Base-by-base conservation (phyloP, 2,797 vertebrate genomes). In the Hyperoplus immaculatus region DNA sequence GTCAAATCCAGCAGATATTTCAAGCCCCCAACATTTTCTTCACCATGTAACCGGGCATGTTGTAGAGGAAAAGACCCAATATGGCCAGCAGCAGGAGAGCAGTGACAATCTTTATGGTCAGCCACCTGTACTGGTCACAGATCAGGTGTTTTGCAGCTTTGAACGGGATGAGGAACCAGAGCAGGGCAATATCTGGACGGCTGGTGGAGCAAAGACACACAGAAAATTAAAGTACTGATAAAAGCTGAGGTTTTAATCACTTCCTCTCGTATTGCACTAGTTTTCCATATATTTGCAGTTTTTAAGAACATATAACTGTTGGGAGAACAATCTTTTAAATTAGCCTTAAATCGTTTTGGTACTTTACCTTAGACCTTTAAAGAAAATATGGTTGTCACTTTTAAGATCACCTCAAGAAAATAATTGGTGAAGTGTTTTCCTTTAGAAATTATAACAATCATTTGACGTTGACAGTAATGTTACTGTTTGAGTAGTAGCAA, bases 41-140 rank as follows among this genome's bases (percentile, higher is more conserved):
- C 92, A 97, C 98, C 97, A 97, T 98, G 93, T 99, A 99, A 57
- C 98, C 98, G 0, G 97, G 98, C 93, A 97, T 97, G 95, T 96
- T 98, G 94, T 99, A 99, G 72, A 99, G 93, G 94, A 99, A 99
- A 57, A 99, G 96, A 29, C 79, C 97, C 8, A 99, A 51, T 92
- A 99, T 96, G 86, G 96, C 93, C 72, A 99, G 84, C 14, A 96
- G 91, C 81, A 99, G 84, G 49, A 99, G 91, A 1, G 95, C 97
- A 73, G 96, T 83, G 81, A 98, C 91, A 0, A 99, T 96, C 95
- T 99, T 99, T 94, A 98, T 96, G 94, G 97, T 97, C 72, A 99
- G 96, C 98, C 98, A 99, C 92, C 97, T 96, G 96, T 99, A 99
- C 84, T 98, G 96, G n/a, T 96, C 97, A 88, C 97, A 99, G 86